Conservation (phyloP, 2,797 vertebrate species). For the Hybognathus amarus region DNA sequence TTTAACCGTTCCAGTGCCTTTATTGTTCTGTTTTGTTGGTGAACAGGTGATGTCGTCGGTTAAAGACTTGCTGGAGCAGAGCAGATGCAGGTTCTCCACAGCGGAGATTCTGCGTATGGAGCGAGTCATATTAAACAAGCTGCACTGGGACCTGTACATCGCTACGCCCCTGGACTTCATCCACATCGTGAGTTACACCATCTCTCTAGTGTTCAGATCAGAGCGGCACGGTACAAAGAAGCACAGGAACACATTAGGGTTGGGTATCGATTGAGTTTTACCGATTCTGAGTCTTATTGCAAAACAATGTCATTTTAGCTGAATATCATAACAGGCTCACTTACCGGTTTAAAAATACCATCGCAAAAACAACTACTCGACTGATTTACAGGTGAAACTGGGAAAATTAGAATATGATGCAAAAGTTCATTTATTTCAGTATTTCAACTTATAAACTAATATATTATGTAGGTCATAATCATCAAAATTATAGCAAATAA, state of each 20-base stretch:
- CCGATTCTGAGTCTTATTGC: no score
- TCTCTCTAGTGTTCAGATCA: conserved; percentile 23
- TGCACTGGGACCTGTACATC: conserved; percentile 87
- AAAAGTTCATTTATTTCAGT: no score
- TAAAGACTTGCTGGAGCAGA: conserved; percentile 81
- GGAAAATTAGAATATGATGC: no score
- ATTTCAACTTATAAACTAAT: no score
- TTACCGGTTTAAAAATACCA: no score
- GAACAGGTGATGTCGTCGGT: conserved; percentile 85
- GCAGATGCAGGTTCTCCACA: conserved; percentile 82
- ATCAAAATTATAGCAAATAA: no score
- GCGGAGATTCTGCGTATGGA: conserved; percentile 89
- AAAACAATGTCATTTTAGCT: no score
- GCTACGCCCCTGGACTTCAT: conserved; percentile 86
- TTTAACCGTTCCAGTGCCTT: conserved; percentile 62
- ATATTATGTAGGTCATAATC: no score
- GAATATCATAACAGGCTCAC: no score
- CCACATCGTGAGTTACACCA: conserved; percentile 81
- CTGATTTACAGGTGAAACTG: no score
- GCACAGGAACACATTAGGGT: conserved; percentile 57
- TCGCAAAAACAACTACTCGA: no score
- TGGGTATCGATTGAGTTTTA: no score
- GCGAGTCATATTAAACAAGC: conserved; percentile 85
- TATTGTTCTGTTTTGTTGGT: conserved; percentile 73
- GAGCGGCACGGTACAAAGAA: conserved; percentile 66